A percentile compares a stretch with the other conserved stretches of the same genome.
Conservation (phyloP, 2,888 invertebrate species). For the Netelia virgata region DNA sequence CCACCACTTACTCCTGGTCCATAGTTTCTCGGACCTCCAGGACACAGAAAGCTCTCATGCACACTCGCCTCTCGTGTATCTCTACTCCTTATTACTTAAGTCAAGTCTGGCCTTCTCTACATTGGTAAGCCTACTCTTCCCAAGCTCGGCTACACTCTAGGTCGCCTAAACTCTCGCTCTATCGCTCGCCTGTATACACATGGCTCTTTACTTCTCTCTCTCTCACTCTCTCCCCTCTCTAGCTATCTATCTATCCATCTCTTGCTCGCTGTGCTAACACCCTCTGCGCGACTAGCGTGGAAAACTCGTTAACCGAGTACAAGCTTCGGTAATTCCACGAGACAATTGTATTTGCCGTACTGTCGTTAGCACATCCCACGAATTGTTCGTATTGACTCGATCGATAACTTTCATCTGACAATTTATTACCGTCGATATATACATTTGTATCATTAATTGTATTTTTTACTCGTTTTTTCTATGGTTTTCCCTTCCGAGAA, state of each 20-base stretch:
- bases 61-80: conserved; percentile 10
- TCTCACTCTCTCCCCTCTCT: too few relatives aligned
- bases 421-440: too few relatives aligned
- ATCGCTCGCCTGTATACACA: not conserved
- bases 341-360: conserved; percentile 50
- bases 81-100: conserved; percentile 53
- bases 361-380: conserved; percentile 34
- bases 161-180: conserved; percentile 11
- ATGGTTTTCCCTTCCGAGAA: too few relatives aligned
- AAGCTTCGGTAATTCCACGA: conserved; percentile 38
- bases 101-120: conserved; percentile 53
- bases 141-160: conserved; percentile 13
- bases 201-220: not conserved
- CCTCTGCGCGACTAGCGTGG: conserved; percentile 18
- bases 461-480: too few relatives aligned
- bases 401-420: too few relatives aligned
- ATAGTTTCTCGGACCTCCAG: conserved; percentile 54
- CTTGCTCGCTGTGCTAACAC: not conserved
- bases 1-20: conserved; percentile 17
- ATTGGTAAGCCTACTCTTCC: conserved; percentile 18
- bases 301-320: conserved; percentile 51
- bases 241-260: too few relatives aligned
- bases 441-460: too few relatives aligned
- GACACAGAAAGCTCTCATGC: conserved; percentile 17
- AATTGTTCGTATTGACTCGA: not conserved